Conservation (phyloP, 2,113 vertebrate species). For the Sturnira hondurensis region DNA sequence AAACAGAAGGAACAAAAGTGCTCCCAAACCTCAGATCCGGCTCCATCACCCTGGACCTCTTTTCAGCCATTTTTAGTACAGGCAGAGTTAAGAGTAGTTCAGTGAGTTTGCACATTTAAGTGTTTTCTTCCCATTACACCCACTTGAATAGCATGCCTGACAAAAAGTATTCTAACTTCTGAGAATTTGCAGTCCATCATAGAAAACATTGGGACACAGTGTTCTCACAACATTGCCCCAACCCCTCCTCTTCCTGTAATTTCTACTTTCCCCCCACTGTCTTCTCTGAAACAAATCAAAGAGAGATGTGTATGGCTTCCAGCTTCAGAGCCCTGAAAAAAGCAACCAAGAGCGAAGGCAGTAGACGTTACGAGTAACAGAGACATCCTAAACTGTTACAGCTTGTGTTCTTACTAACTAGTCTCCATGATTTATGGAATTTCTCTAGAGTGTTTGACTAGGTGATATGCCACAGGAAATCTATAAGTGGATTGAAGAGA, state of each 20-base stretch:
- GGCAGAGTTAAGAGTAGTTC: not conserved
- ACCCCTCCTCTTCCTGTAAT: not conserved
- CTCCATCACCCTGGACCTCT: not conserved
- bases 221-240: not conserved
- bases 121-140: not conserved
- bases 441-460: not conserved
- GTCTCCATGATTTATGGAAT: not conserved
- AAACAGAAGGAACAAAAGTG: not conserved
- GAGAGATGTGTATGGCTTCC: not conserved
- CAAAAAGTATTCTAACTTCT: not conserved
- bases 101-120: not conserved
- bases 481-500: not conserved
- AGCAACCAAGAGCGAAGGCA: not conserved
- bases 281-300: not conserved
- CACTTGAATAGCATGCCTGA: not conserved
- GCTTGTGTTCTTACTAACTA: not conserved
- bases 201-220: not conserved
- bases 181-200: not conserved
- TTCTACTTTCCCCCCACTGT: not conserved
- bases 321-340: not conserved
- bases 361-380: not conserved
- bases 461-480: not conserved
- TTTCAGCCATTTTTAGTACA: not conserved
- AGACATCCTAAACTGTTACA: not conserved
- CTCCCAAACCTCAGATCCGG: not conserved